Conservation (phyloP, 2,888 invertebrate species). For the Drosophila kanekoi region DNA sequence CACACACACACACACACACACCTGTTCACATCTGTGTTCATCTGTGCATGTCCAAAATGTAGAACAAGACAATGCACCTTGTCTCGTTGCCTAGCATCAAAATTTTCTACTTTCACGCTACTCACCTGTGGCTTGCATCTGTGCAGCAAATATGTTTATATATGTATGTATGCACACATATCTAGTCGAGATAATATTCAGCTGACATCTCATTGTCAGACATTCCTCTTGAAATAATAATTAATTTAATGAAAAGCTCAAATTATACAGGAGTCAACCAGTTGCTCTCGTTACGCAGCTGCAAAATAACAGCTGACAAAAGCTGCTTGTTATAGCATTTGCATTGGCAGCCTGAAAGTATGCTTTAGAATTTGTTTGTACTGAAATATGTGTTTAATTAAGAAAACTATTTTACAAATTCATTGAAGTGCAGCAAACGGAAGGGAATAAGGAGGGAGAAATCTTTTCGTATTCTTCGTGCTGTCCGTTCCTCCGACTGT, state of each 20-base stretch:
- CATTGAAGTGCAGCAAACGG: too few species aligned
- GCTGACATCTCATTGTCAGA: constrained; percentile 45
- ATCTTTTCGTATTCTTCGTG: too few species aligned
- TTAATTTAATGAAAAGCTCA: constrained; percentile 49
- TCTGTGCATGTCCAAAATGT: constrained; percentile 47
- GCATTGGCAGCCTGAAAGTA: constrained; percentile 46
- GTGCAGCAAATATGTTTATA: not conserved
- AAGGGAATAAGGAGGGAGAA: too few species aligned
- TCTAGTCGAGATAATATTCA: constrained; percentile 24
- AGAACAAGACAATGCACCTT: constrained; percentile 56
- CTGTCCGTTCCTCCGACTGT: too few species aligned
- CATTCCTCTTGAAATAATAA: constrained; percentile 39
- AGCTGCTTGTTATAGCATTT: constrained; percentile 27
- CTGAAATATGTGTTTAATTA: not conserved
- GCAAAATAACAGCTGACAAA: not conserved
- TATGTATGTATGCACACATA: not conserved
- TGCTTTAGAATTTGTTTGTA: constrained; percentile 11
- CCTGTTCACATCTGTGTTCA: constrained; percentile 24
- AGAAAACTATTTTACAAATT: too few species aligned
- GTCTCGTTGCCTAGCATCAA: constrained; percentile 17
- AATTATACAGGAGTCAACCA: constrained; percentile 35
- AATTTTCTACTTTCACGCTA: constrained; percentile 58
- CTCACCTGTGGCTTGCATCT: constrained; percentile 11
- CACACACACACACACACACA: constrained; percentile 4
- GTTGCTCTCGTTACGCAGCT: not conserved